phyloP scores from a whole-genome alignment of 2,888 invertebrate genomes.

The Pachydiplax longipennis region DNA sequence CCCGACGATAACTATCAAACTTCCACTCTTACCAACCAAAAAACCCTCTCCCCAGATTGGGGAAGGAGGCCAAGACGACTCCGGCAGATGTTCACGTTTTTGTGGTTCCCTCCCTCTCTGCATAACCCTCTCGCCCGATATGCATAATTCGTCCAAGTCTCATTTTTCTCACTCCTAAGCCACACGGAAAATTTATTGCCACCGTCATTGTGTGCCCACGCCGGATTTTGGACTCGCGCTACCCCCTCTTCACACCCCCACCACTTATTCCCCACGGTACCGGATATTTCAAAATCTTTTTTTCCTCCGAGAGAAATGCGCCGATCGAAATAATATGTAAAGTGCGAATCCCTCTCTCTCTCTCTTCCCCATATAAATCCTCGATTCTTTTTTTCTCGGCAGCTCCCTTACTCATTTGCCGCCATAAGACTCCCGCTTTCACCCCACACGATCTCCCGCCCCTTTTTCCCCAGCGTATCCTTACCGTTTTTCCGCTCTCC shows the following conservation, averaged over 20 bases:
- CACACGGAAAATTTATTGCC: constrained; percentile 41
- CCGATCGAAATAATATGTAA: constrained; percentile 41
- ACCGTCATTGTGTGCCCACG: constrained; percentile 20
- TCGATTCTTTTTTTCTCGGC: neutral
- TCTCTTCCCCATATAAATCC: neutral
- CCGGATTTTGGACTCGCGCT: neutral
- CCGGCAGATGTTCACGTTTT: constrained; percentile 38
- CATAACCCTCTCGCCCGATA: constrained; percentile 33
- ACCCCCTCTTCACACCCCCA: neutral
- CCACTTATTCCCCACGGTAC: neutral
- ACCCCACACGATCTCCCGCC: neutral
- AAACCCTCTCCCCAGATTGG: constrained; percentile 2
- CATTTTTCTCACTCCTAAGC: constrained; percentile 41
- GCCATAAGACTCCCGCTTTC: neutral
- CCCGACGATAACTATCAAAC: neutral
- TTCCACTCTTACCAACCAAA: constrained; percentile 7
- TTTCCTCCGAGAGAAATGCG: constrained; percentile 7
- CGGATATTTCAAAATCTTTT: constrained; percentile 36
- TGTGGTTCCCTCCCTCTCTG: neutral
- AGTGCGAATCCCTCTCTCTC: constrained; percentile 7
- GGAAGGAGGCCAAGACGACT: constrained; percentile 23
- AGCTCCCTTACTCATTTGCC: neutral
- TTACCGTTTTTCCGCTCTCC: neutral
- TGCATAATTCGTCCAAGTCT: constrained; percentile 40
- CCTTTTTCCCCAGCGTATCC: neutral